Evolutionary conservation across 2,113 vertebrate genomes (phyloP).

Genomic region (Phoxinus phoxinus): DNA sequence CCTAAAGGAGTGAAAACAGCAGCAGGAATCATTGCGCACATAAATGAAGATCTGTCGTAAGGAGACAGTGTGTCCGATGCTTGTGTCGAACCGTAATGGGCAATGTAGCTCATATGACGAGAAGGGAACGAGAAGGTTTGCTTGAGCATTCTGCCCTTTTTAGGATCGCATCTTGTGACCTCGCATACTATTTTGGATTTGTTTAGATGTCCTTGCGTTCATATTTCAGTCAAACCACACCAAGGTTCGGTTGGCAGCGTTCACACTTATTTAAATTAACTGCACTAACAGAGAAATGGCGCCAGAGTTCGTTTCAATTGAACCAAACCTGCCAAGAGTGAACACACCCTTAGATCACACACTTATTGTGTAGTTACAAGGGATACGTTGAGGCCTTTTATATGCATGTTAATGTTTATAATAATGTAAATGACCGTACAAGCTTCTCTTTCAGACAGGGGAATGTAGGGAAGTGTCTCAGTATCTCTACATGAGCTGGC

Average conservation of each 20-base stretch:
- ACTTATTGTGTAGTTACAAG: background rate
- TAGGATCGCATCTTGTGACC: too few relatives aligned
- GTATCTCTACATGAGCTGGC: constrained; percentile 83
- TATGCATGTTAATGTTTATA: background rate
- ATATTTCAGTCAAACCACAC: background rate
- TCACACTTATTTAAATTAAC: background rate
- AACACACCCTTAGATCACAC: background rate
- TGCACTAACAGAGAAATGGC: background rate
- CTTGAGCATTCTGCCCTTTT: too few relatives aligned
- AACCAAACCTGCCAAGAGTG: background rate
- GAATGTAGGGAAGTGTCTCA: constrained; percentile 77
- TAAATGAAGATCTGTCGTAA: too few relatives aligned
- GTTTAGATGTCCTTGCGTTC: too few relatives aligned
- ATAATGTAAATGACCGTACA: background rate
- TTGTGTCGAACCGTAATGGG: too few relatives aligned
- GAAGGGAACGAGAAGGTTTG: too few relatives aligned
- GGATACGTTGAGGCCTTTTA: background rate
- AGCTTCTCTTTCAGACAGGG: constrained; percentile 67
- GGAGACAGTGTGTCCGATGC: too few relatives aligned
- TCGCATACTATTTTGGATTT: too few relatives aligned
- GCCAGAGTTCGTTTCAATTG: background rate
- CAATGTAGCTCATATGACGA: too few relatives aligned
- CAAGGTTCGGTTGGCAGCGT: background rate
- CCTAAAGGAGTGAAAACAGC: too few relatives aligned
- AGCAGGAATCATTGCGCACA: too few relatives aligned